Base-by-base conservation (phyloP, 2,797 vertebrate genomes). In the Scolopax bukidnonensis region DNA sequence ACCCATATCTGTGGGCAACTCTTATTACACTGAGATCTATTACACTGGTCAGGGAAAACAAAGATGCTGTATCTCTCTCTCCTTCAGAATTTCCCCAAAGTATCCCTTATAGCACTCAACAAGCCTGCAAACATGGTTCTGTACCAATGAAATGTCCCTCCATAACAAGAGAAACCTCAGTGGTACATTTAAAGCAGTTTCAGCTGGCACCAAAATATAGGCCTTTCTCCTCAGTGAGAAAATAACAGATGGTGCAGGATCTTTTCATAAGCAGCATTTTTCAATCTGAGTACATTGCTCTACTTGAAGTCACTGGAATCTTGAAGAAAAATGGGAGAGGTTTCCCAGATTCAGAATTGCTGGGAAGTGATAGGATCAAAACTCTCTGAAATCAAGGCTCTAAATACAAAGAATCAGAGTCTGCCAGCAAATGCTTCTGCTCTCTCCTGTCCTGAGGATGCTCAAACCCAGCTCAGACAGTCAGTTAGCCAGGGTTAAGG, bases 11-110 rank as follows among this genome's bases (percentile, higher is more conserved):
- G 27, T 60, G 68, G n/a, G 56, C 69, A 87, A 1, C 51, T 73
- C 65, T 30, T 61, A 41, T 89, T 56, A 32, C 36, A 12, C 71
- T 57, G 74, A 82, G 19, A 75, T 68, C 48, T 69, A 50, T 33
- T 69, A 41, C 15, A 4, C 12, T 28, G 48, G 23, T 40, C 61
- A 75, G 45, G 50, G 16, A 78, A 68, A 61, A 53, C 0, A 0
- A 53, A 78, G 65, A 14, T 75, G 65, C 28, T 1, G 1, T 19
- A 50, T 85, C 12, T 53, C 25, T 84, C 24, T 81, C 41, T 43
- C 19, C 15, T 70, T 51, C 27, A 82, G 61, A 60, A 89, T 71
- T 74, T 75, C 15, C 45, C 27, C 33, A 3, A 20, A 68, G 4
- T 53, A 40, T 11, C 67, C 32, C 28, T 69, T 41, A 24, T 17